Evolutionary conservation across 1,140 invertebrate genomes (phyloP), one percentile per base, ranked within the genome.

Genomic region (Pantala flavescens): DNA sequence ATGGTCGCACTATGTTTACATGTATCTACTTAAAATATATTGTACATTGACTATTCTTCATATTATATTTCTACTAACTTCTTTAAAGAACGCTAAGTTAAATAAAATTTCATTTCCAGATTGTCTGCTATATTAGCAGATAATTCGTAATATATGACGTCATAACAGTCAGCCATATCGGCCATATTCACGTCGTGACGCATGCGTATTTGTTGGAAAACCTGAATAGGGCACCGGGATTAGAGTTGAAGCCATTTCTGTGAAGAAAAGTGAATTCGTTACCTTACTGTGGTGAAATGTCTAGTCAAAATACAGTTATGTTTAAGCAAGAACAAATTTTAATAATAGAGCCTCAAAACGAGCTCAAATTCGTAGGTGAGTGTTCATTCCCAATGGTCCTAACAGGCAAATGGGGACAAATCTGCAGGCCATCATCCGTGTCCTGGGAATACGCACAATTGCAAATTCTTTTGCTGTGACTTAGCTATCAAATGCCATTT

Each of bases 331-430:
- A 90, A 83, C 90, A 90, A 81, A 85, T 90, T 79, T 86, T 91
- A 81, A 85, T 85, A 80, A 90, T 91, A 85, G 88, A 90, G 78
- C 90, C 90, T 76, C 86, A 87, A 82, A 86, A 86, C 81, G 90
- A 91, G 82, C 84, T 91, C 73, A 89, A 88, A 84, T 91, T 91
- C 83, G 85, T 85, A 86, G 89, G 90, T 91, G 84, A 80, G 81
- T 71, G 49, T 63, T 63, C n/a, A 16, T 63, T 3, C 49, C 12
- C 12, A 7, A 19, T 63, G 49, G 49, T 3, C 14, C 49, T 63
- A 5, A 36, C 12, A 7, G 49, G 49, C 49, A 14, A 63, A 63
- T 19, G 49, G 49, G 49, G 49, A 63, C 49, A 63, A 63, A 63
- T 63, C 49, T 63, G 49, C 49, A 21, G 49, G 49, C 16, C 49